Evolutionary conservation across 2,797 vertebrate genomes (phyloP), one percentile per base, ranked within the genome.

Genomic region (Forpus xanthops): DNA sequence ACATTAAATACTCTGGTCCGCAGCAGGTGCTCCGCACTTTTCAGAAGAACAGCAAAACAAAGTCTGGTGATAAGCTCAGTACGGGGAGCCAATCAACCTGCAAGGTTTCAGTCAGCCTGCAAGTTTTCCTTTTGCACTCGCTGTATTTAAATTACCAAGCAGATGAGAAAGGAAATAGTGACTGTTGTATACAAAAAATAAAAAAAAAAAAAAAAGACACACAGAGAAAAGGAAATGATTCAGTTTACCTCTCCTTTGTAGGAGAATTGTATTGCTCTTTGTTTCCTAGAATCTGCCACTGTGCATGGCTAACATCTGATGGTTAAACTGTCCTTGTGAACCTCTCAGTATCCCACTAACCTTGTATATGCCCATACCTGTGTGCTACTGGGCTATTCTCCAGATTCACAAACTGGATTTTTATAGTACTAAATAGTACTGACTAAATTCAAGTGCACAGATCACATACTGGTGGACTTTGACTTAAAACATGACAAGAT

Each of bases 201-300:
- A 56, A 58, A 66, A 65, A 67, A 44, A 47, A 42, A 47, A 58
- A 53, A 45, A 49, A 60, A 58, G 31, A 61, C 24, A 52, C 55
- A 89, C 24, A 44, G 4, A 89, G 25, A 75, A 70, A 64, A 94
- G 94, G 94, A 96, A 97, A 95, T 96, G 62, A 97, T 94, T 94
- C 91, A 94, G 3, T 73, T 85, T 91, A 31, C 31, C 87, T 88
- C 81, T 91, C 89, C 64, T 76, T 82, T 5, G 73, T 90, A 50
- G 88, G 81, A 95, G 83, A 92, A 71, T 21, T 85, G 28, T 56
- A 53, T 52, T 91, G 58, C 76, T 90, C 37, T 88, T 83, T 64
- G 8, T 89, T 95, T 96, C 93, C 80, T 84, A 88, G 73, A 91
- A 58, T 45, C 37, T 84, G 58, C 25, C 25, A 15, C 28, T 23